Evolutionary conservation across 1,140 invertebrate genomes (phyloP).

Genomic region (Cecropterus lyciades): DNA sequence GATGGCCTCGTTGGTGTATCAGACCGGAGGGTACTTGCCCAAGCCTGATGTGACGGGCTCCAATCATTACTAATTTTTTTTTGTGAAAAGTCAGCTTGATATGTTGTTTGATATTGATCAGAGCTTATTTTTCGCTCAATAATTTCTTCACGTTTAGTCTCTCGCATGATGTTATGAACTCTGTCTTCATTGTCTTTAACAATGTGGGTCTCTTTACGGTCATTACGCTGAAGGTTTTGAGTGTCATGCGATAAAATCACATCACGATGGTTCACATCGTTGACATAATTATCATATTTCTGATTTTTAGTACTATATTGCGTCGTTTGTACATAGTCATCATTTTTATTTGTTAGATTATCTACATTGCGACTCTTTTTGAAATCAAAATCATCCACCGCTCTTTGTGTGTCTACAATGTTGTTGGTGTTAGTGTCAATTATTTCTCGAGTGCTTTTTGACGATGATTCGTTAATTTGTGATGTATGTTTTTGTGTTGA

Average conservation of each 20-base stretch:
- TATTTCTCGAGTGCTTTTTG: conserved; percentile 53
- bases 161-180: conserved; percentile 52
- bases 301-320: conserved; percentile 26
- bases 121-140: conserved; percentile 53
- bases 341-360: conserved; percentile 41
- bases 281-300: conserved; percentile 26
- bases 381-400: conserved; percentile 68
- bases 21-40: conserved; percentile 88
- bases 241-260: conserved; percentile 15
- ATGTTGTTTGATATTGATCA: conserved; percentile 85
- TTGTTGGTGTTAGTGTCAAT: conserved; percentile 49
- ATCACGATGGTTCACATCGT: conserved; percentile 28
- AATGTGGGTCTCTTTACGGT: conserved; percentile 14
- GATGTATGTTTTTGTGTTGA: conserved; percentile 53
- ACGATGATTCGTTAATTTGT: conserved; percentile 54
- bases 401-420: conserved; percentile 70
- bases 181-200: conserved; percentile 42
- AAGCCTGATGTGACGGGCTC: conserved; percentile 89
- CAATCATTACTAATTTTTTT: conserved; percentile 86
- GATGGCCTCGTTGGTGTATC: conserved; percentile 81
- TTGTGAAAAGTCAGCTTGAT: conserved; percentile 84
- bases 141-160: conserved; percentile 59
- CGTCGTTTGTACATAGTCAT: conserved; percentile 28
- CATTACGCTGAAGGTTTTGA: conserved; percentile 16
- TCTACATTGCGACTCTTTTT: conserved; percentile 48